These are phyloP conservation scores for Platichthys flesus DNA, from an alignment of 2,113 vertebrate species.

Conservation along the genomic window DNA sequence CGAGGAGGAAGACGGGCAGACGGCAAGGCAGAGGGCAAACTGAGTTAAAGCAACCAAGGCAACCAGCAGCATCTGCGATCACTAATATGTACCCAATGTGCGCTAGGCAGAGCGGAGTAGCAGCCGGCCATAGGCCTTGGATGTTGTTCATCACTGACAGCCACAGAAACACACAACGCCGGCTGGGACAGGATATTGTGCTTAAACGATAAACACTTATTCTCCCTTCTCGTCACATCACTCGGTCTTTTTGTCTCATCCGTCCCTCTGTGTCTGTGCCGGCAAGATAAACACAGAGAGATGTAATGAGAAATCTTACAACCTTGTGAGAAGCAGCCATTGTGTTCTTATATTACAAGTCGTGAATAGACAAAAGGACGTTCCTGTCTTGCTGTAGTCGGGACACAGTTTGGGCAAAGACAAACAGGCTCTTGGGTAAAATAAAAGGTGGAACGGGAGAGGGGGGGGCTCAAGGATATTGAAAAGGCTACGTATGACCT, in stretches of 20 bases:
- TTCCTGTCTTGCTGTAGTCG: constrained; percentile 42
- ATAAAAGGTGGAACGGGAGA: constrained; percentile 57
- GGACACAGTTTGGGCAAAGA: constrained; percentile 69
- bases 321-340: constrained; percentile 61
- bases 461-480: constrained; percentile 74
- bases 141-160: constrained; percentile 39
- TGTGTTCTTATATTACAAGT: constrained; percentile 77
- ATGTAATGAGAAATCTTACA: constrained; percentile 78
- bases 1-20: constrained; percentile 57
- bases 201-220: constrained; percentile 58
- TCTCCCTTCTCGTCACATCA: constrained; percentile 14
- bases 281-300: constrained; percentile 75
- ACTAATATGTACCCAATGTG: constrained; percentile 66
- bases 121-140: constrained; percentile 45
- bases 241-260: constrained; percentile 25
- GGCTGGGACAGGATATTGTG: constrained; percentile 63
- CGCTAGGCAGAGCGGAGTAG: constrained; percentile 28
- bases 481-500: constrained; percentile 85
- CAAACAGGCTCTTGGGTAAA: constrained; percentile 77
- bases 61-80: constrained; percentile 74
- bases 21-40: constrained; percentile 58
- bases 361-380: constrained; percentile 69
- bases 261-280: constrained; percentile 5
- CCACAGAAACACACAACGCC: constrained; percentile 31
- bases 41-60: constrained; percentile 62